Evolutionary conservation across 2,888 invertebrate species (phyloP).

Genomic region (Acanthosepion lycidas): DNA sequence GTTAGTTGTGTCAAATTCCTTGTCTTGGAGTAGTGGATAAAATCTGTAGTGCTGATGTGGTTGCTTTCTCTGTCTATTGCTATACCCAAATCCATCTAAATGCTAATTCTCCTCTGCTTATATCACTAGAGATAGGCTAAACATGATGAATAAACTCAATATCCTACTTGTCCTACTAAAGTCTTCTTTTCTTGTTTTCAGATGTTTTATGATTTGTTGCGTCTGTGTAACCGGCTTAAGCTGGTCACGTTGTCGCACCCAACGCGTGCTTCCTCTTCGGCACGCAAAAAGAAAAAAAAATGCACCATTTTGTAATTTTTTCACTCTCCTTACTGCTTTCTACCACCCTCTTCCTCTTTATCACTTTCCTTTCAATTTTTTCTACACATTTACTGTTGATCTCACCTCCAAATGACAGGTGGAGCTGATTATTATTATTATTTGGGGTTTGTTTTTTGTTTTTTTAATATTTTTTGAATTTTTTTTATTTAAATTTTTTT

Average conservation of each 20-base stretch:
- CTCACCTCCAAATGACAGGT: too few species aligned
- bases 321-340: not conserved
- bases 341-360: not conserved
- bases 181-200: constrained; percentile 55
- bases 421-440: too few species aligned
- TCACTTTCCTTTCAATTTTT: not conserved
- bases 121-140: too few species aligned
- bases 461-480: too few species aligned
- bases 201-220: constrained; percentile 68
- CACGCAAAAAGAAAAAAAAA: constrained; percentile 36
- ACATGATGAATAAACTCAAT: not conserved
- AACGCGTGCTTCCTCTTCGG: not conserved
- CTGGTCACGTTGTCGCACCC: constrained; percentile 41
- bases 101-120: too few species aligned
- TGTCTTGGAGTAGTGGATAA: too few species aligned
- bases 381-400: not conserved
- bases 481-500: too few species aligned
- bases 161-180: not conserved
- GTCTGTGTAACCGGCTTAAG: constrained; percentile 61
- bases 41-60: too few species aligned
- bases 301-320: constrained; percentile 41
- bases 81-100: too few species aligned
- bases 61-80: too few species aligned
- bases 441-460: too few species aligned
- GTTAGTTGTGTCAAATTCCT: too few species aligned